Evolutionary conservation across 64 coral and sea anemone genomes (phyloP).

Genomic region (Trachythela sp.): DNA sequence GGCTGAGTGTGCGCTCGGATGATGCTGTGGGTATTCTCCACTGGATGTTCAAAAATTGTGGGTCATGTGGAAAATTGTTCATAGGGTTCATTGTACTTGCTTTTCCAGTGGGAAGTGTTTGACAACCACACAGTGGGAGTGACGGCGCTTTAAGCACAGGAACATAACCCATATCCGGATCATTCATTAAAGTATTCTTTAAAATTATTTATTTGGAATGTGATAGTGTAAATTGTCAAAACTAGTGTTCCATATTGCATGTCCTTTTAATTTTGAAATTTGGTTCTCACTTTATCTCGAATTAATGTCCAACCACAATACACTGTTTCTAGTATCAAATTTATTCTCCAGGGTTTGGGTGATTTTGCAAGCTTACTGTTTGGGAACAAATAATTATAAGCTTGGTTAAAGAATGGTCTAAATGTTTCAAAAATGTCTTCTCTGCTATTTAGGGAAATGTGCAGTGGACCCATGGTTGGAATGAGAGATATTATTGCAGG

Average conservation of each 20-base stretch:
- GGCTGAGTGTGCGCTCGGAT: no score
- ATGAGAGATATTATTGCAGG: not conserved
- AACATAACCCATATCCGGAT: slow-evolving; percentile 49
- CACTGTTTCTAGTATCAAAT: not conserved
- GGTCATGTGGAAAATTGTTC: no score
- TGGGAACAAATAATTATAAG: not conserved
- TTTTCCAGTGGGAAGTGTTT: not conserved
- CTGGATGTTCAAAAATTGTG: no score
- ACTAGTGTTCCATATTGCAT: slow-evolving; percentile 22
- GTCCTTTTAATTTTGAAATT: not conserved
- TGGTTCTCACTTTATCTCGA: not conserved
- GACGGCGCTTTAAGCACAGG: slow-evolving; percentile 21
- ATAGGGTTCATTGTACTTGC: not conserved
- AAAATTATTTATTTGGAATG: slow-evolving; percentile 42
- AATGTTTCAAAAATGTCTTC: slow-evolving; percentile 1
- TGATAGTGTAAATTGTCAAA: slow-evolving; percentile 37
- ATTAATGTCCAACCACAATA: not conserved
- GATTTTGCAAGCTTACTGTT: not conserved
- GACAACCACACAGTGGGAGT: slow-evolving; percentile 19
- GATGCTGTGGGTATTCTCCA: no score
- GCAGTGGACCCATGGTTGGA: slow-evolving; percentile 2
- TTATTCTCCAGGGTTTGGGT: not conserved
- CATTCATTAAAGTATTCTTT: slow-evolving; percentile 41
- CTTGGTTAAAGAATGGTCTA: not conserved
- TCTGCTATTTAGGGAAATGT: not conserved